Conservation (phyloP, 2,113 vertebrate species). For the Atractosteus spatula region DNA sequence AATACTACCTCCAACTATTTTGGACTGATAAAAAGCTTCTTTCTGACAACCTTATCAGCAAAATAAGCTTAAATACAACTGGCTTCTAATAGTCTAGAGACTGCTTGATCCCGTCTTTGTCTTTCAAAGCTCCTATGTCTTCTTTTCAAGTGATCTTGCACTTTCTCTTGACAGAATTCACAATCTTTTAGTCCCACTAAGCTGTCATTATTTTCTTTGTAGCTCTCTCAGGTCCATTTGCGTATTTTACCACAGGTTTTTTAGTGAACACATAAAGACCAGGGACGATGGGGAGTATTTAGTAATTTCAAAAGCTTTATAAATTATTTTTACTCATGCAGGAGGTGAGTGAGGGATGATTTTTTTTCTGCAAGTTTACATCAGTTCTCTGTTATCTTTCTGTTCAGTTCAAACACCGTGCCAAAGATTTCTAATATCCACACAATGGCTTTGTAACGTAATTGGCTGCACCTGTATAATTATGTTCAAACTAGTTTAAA, state of each 20-base stretch:
- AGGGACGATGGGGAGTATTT: slow-evolving; percentile 23
- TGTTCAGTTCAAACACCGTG: slow-evolving; percentile 5
- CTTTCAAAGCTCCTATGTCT: slow-evolving; percentile 48
- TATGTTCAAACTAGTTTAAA: slow-evolving; percentile 15
- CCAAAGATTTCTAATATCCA: slow-evolving; percentile 4
- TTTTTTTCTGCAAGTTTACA: slow-evolving; percentile 4
- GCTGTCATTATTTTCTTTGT: slow-evolving; percentile 52
- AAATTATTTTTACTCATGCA: slow-evolving; percentile 26
- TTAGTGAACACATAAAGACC: slow-evolving; percentile 18
- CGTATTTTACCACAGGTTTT: slow-evolving; percentile 27
- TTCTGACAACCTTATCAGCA: slow-evolving; percentile 56
- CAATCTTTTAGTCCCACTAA: slow-evolving; percentile 52
- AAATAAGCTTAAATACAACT: slow-evolving; percentile 58
- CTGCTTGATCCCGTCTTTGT: slow-evolving; percentile 54
- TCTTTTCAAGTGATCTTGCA: slow-evolving; percentile 48
- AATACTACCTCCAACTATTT: slow-evolving; percentile 35
- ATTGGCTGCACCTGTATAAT: slow-evolving; percentile 25
- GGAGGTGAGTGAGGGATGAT: slow-evolving; percentile 23
- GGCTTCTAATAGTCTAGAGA: slow-evolving; percentile 56
- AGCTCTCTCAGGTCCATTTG: slow-evolving; percentile 37
- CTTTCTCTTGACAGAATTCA: slow-evolving; percentile 47
- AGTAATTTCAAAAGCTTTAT: slow-evolving; percentile 33
- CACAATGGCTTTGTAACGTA: not conserved
- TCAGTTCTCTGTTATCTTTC: slow-evolving; percentile 6
- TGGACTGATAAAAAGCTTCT: slow-evolving; percentile 47